Conservation (phyloP, 2,797 vertebrate species). For the Spinibarbus caldwelli region DNA sequence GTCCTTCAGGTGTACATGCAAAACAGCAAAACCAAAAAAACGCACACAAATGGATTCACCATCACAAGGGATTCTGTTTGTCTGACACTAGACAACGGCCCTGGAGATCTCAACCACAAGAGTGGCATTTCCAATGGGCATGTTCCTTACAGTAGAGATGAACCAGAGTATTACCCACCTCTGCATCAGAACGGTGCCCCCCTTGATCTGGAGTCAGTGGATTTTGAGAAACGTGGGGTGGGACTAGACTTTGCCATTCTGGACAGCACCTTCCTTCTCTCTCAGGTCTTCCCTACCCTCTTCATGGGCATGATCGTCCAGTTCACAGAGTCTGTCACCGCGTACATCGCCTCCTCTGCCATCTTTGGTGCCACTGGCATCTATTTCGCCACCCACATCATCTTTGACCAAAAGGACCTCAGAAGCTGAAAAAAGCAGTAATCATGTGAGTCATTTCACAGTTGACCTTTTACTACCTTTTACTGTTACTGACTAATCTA, state of each 20-base stretch:
- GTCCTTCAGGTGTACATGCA: slow-evolving; percentile 77
- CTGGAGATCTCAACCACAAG: slow-evolving; percentile 62
- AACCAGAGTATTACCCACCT: slow-evolving; percentile 61
- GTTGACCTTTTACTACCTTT: neutral
- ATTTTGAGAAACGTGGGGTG: slow-evolving; percentile 75
- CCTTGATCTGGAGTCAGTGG: slow-evolving; percentile 60
- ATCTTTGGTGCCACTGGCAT: slow-evolving; percentile 78
- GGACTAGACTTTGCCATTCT: slow-evolving; percentile 84
- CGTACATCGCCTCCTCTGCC: slow-evolving; percentile 80
- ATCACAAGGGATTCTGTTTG: slow-evolving; percentile 69
- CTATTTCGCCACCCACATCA: slow-evolving; percentile 74
- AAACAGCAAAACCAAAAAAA: slow-evolving; percentile 72
- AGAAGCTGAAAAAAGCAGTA: slow-evolving; percentile 61
- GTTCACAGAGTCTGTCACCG: slow-evolving; percentile 80
- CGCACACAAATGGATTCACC: slow-evolving; percentile 65
- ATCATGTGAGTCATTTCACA: slow-evolving; percentile 20
- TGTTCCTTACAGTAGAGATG: slow-evolving; percentile 59
- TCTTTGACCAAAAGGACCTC: slow-evolving; percentile 83
- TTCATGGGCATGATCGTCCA: slow-evolving; percentile 85
- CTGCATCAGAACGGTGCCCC: slow-evolving; percentile 65
- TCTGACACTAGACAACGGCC: slow-evolving; percentile 69
- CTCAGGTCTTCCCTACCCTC: slow-evolving; percentile 83
- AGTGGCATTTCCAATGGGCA: slow-evolving; percentile 62
- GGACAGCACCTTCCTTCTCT: slow-evolving; percentile 84
- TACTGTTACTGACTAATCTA: slow-evolving; percentile 9